phyloP scores from a whole-genome alignment of 2,113 vertebrate genomes.

The Proteles cristata region DNA sequence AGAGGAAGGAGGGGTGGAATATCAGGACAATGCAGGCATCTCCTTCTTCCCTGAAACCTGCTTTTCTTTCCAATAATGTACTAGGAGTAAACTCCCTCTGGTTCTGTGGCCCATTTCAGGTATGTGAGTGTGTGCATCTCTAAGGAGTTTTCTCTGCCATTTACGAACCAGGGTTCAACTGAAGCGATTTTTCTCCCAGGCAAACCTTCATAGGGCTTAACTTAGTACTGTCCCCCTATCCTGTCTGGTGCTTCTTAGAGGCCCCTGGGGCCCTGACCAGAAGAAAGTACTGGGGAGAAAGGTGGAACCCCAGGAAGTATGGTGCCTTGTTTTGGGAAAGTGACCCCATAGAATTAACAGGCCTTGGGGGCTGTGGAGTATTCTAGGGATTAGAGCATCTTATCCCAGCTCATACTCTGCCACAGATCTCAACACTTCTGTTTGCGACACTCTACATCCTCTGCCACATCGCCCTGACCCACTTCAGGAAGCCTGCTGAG shows the following conservation, averaged over 20 bases:
- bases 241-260: neutral
- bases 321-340: neutral
- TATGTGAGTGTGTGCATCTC: neutral
- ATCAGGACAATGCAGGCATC: neutral
- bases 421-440: slow-evolving; percentile 95
- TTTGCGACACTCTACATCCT: slow-evolving; percentile 95
- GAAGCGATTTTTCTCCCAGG: neutral
- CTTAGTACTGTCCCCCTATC: neutral
- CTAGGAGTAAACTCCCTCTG: neutral
- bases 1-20: neutral
- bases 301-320: neutral
- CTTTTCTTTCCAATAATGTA: neutral
- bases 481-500: slow-evolving; percentile 95
- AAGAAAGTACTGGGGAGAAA: neutral
- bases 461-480: slow-evolving; percentile 95
- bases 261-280: neutral
- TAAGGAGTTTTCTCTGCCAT: neutral
- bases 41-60: neutral
- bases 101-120: neutral
- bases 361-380: neutral
- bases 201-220: neutral
- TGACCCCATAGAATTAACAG: neutral
- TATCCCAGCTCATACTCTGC: slow-evolving; percentile 47
- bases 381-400: neutral
- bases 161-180: neutral